Base-by-base conservation (phyloP, 2,797 vertebrate genomes). In the Melanotaenia parkinsoni region DNA sequence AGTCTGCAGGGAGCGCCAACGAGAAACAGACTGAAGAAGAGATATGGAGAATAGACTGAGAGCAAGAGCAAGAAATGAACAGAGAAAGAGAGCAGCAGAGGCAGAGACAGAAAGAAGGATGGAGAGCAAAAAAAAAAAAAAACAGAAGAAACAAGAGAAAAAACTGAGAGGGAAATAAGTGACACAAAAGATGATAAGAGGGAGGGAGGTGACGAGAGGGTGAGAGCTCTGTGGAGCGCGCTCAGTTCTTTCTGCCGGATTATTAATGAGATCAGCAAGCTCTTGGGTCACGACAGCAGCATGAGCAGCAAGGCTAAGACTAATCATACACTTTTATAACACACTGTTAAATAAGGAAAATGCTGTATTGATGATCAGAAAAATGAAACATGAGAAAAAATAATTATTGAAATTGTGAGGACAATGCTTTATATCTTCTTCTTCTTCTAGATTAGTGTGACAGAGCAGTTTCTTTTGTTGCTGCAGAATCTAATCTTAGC, bases 181-280 rank as follows among this genome's bases (percentile, higher is more conserved):
- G 72, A 81, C 78, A 89, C 77, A 80, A 82, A 89, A 86, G 76
- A 76, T 64, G 82, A 88, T 79, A 78, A 82, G 58, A 58, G 28
- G 63, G 69, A 69, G 67, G 53, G 72, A 56, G 69, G 71, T 51
- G 68, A 1, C 20, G 57, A 6, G 70, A 43, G 38, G 57, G 62
- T 1, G 33, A 56, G 72, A 58, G 81, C 70, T 79, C 59, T 0
- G 10, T 9, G 45, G 72, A 77, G 74, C 56, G 0, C 7, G 58
- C 72, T 85, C 76, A 76, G 64, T 92, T 89, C 82, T 89, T 70
- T 81, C 86, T 84, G 83, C 71, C 72, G 89, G 88, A 93, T 94
- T 93, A 93, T 91, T 93, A 93, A 93, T 90, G 83, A 91, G 91
- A 93, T 92, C 87, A 88, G 79, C 26, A 65, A 79, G 78, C 88